Conservation (phyloP, 2,888 invertebrate genomes). For the Cristatella mucedo region DNA sequence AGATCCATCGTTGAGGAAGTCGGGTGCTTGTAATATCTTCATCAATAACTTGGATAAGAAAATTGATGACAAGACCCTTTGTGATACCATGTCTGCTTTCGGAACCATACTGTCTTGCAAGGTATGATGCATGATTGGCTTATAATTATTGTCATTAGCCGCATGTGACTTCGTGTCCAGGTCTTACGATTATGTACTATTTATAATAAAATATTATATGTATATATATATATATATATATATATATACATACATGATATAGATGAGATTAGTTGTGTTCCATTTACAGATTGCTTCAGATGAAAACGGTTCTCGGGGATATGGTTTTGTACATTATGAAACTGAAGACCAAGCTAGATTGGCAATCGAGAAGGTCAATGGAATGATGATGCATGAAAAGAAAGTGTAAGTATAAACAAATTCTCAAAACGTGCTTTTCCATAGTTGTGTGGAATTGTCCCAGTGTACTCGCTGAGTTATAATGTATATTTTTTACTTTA, state of each 20-base stretch:
- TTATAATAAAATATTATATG: no score
- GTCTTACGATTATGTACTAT: no score
- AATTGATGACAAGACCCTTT: constrained; percentile 98
- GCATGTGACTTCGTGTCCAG: no score
- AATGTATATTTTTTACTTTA: constrained; percentile 12
- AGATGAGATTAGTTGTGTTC: no score
- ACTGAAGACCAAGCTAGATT: constrained; percentile 92
- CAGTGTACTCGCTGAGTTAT: no score
- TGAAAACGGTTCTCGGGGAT: constrained; percentile 87
- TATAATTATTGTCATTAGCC: no score
- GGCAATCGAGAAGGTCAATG: constrained; percentile 95
- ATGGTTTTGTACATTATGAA: constrained; percentile 97
- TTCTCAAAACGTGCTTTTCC: no score
- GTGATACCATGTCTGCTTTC: constrained; percentile 96
- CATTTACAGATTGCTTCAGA: constrained; percentile 60
- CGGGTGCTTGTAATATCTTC: constrained; percentile 97
- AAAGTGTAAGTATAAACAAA: constrained; percentile 60
- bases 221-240: no score
- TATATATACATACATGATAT: no score
- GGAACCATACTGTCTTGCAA: constrained; percentile 97
- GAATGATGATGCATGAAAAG: constrained; percentile 94
- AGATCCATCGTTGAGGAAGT: constrained; percentile 91
- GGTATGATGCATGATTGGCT: no score
- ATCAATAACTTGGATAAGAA: constrained; percentile 92
- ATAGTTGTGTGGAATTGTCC: no score